These are phyloP conservation scores for Coptotermes formosanus DNA, from an alignment of 1,140 invertebrate species.

Conservation along the genomic window DNA sequence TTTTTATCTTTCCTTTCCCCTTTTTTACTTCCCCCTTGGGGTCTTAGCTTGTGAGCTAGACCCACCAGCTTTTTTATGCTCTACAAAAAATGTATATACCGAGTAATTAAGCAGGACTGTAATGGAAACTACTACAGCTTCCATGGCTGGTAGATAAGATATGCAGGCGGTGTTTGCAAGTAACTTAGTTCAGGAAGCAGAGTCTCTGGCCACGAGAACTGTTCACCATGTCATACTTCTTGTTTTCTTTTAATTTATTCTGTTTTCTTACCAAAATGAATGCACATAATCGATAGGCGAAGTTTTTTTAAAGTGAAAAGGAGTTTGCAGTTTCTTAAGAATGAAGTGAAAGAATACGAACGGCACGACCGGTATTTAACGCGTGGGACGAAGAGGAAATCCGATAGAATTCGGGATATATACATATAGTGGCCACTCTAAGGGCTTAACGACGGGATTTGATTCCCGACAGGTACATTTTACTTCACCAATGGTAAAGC, in stretches of 20 bases:
- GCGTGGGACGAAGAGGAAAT: too few species aligned
- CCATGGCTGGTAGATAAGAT: background rate
- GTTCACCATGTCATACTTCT: too few species aligned
- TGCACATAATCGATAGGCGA: background rate
- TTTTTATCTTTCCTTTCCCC: slow-evolving; percentile 22
- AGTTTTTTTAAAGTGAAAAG: background rate
- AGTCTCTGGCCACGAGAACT: background rate
- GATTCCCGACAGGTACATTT: too few species aligned
- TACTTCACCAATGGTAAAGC: too few species aligned
- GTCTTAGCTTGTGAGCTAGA: background rate
- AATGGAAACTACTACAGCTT: background rate
- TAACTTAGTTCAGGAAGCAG: background rate
- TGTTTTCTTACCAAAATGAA: background rate
- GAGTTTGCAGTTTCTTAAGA: background rate
- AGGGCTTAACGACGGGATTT: too few species aligned
- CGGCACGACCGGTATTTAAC: too few species aligned
- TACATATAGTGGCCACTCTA: too few species aligned
- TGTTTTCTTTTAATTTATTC: background rate
- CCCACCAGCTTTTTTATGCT: background rate
- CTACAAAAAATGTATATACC: background rate
- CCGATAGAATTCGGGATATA: too few species aligned
- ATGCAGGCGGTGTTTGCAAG: background rate
- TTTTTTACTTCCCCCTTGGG: slow-evolving; percentile 21
- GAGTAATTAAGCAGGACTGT: background rate
- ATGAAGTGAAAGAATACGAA: background rate